Conservation (phyloP, 2,888 invertebrate genomes). For the Gastracanthus pulcherrimus region DNA sequence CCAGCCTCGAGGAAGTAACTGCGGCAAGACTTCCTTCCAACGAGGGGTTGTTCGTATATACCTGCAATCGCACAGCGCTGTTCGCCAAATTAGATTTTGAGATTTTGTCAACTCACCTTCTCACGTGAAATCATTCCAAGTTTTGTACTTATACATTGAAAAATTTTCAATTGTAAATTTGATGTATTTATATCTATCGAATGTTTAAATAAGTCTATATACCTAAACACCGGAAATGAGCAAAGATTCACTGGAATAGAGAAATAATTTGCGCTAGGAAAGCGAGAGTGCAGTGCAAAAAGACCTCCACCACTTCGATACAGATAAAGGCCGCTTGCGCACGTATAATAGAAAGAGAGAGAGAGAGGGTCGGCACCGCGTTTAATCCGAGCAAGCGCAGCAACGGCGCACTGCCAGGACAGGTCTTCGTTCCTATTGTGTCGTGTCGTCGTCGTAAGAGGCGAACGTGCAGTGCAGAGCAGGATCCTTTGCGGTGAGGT, state of each 20-base stretch:
- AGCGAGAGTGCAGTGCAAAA: background rate
- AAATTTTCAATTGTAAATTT: background rate
- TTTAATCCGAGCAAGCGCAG: constrained; percentile 31
- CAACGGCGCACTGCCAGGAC: constrained; percentile 15
- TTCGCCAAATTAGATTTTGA: constrained; percentile 25
- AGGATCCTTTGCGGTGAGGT: constrained; percentile 28
- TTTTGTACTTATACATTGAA: background rate
- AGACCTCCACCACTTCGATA: background rate
- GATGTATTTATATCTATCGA: no score
- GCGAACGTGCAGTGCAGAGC: background rate
- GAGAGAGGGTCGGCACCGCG: constrained; percentile 15
- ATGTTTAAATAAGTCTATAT: no score
- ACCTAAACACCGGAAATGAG: background rate
- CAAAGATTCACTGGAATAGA: background rate
- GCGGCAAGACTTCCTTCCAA: background rate
- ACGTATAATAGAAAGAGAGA: background rate
- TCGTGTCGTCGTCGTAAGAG: constrained; percentile 16
- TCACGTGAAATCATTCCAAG: background rate
- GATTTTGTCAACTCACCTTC: background rate
- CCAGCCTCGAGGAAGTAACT: background rate
- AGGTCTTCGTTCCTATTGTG: constrained; percentile 43
- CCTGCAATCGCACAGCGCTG: background rate
- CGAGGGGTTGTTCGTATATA: background rate
- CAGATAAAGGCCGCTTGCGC: background rate
- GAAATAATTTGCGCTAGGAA: background rate